phyloP scores from a whole-genome alignment of 2,797 vertebrate species.

The Sciaenops ocellatus region DNA sequence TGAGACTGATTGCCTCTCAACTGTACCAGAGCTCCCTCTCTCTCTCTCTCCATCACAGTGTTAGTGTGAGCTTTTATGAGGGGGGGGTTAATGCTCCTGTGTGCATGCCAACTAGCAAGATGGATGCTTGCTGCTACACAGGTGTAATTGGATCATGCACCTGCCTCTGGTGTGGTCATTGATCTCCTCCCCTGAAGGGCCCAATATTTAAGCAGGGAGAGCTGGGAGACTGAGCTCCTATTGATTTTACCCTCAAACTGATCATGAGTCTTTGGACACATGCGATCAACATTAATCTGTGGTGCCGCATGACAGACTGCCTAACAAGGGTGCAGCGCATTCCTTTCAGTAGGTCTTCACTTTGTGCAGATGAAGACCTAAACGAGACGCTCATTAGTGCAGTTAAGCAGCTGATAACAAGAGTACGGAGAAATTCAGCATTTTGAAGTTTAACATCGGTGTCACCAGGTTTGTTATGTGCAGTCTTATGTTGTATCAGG shows the following conservation, averaged over 20 bases:
- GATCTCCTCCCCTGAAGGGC: constrained; percentile 56
- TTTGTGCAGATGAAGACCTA: neutral
- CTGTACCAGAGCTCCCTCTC: constrained; percentile 11
- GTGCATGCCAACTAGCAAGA: constrained; percentile 59
- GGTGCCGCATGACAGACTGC: constrained; percentile 35
- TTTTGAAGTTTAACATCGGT: too few species aligned
- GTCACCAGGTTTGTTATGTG: too few species aligned
- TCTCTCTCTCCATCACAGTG: neutral
- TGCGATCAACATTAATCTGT: constrained; percentile 59
- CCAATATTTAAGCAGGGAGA: constrained; percentile 45
- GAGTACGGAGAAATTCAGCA: too few species aligned
- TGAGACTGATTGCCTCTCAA: constrained; percentile 27
- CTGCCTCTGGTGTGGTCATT: constrained; percentile 64
- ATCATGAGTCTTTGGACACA: constrained; percentile 59
- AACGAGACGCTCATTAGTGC: constrained; percentile 13
- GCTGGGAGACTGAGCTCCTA: constrained; percentile 33
- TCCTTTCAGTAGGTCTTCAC: constrained; percentile 20
- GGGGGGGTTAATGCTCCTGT: constrained; percentile 24
- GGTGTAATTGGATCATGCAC: constrained; percentile 75
- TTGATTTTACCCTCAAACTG: constrained; percentile 68
- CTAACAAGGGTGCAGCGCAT: constrained; percentile 8
- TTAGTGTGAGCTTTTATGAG: constrained; percentile 14
- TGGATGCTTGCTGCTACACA: constrained; percentile 58
- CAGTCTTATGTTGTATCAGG: too few species aligned
- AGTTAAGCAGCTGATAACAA: neutral